phyloP scores from a whole-genome alignment of 1,140 invertebrate species.

The Drosophila busckii region DNA sequence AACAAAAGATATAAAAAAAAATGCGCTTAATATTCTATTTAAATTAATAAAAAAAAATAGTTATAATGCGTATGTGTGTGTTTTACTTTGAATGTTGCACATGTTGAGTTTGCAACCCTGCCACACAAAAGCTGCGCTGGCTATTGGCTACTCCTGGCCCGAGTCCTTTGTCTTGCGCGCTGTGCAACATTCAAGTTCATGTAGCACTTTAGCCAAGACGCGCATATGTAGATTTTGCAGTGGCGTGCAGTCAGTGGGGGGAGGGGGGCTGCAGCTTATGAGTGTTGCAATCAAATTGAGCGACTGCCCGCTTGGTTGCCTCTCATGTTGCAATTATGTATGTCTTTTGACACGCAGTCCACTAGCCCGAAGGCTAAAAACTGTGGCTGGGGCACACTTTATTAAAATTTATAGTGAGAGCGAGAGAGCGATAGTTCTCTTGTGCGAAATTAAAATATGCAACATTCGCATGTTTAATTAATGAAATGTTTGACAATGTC shows the following conservation, averaged over 20 bases:
- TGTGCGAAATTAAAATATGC: conserved; percentile 71
- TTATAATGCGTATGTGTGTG: too few species aligned
- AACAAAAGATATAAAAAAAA: conserved; percentile 10
- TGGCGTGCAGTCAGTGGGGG: conserved; percentile 2
- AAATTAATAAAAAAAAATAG: too few species aligned
- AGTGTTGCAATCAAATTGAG: conserved; percentile 54
- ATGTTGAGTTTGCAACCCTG: too few species aligned
- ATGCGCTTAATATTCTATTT: too few species aligned
- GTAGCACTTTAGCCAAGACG: conserved; percentile 41
- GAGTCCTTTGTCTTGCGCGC: conserved; percentile 15
- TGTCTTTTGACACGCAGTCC: conserved; percentile 69
- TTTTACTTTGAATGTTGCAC: too few species aligned
- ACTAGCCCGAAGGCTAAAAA: conserved; percentile 18
- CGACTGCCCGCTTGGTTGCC: conserved; percentile 24
- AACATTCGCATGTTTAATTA: conserved; percentile 74
- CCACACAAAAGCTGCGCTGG: too few species aligned
- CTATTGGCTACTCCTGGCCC: too few species aligned
- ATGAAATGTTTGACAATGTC: conserved; percentile 74
- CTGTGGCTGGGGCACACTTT: conserved; percentile 53
- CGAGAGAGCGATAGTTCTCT: conserved; percentile 32
- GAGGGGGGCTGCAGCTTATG: conserved; percentile 45
- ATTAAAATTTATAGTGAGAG: conserved; percentile 28
- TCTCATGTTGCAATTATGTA: conserved; percentile 66
- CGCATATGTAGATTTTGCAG: conserved; percentile 52
- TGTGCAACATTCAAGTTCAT: conserved; percentile 60